Evolutionary conservation across 2,113 vertebrate genomes (phyloP).

Genomic region (Ammodytes marinus): DNA sequence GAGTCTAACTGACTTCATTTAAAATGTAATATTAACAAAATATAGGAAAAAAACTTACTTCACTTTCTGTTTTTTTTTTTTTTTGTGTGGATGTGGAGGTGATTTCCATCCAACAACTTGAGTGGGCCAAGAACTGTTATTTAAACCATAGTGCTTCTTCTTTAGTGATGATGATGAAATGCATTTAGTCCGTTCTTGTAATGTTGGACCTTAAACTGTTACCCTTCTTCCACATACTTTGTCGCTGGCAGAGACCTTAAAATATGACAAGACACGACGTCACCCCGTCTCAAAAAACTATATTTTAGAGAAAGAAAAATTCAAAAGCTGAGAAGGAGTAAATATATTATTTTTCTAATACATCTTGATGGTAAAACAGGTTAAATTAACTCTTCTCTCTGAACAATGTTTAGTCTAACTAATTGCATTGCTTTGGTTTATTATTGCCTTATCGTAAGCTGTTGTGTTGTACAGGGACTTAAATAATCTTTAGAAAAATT

Average conservation of each 20-base stretch:
- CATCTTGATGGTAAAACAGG: constrained; percentile 57
- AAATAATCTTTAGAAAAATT: constrained; percentile 27
- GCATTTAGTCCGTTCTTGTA: constrained; percentile 53
- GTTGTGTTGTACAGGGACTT: constrained; percentile 46
- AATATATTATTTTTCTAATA: constrained; percentile 75
- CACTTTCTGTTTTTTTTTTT: constrained; percentile 47
- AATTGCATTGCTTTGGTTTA: constrained; percentile 61
- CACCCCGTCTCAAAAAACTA: constrained; percentile 28
- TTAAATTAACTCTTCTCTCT: constrained; percentile 49
- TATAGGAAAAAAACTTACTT: constrained; percentile 70
- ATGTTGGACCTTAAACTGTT: constrained; percentile 73
- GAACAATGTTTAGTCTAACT: constrained; percentile 48
- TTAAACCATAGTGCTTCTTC: constrained; percentile 73
- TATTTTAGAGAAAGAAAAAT: constrained; percentile 49
- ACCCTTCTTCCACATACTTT: constrained; percentile 37
- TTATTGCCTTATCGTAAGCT: constrained; percentile 64
- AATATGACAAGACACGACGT: constrained; percentile 15
- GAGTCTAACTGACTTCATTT: constrained; percentile 56
- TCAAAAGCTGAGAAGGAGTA: constrained; percentile 45
- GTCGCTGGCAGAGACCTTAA: constrained; percentile 45
- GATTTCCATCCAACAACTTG: constrained; percentile 63
- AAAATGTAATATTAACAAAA: constrained; percentile 66
- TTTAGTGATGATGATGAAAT: constrained; percentile 53
- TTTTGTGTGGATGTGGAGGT: constrained; percentile 54
- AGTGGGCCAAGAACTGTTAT: constrained; percentile 78